Evolutionary conservation across 2,113 vertebrate species (phyloP).

Genomic region (Hypomesus transpacificus): DNA sequence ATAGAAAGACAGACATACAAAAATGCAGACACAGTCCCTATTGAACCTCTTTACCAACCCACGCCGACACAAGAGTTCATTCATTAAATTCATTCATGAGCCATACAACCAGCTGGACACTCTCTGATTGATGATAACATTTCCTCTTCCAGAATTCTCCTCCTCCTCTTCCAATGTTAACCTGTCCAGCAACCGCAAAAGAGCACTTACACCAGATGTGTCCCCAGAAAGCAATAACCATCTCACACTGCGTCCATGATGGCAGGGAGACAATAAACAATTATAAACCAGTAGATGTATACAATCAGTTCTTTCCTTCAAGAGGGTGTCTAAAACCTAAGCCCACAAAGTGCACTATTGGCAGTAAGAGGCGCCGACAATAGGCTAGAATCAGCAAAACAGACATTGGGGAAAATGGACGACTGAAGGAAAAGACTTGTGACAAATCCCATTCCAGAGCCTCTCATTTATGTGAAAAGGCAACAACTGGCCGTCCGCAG

Average conservation of each 20-base stretch:
- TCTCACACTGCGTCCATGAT: constrained; percentile 81
- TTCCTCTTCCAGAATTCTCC: constrained; percentile 21
- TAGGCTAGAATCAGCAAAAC: not conserved
- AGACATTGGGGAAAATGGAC: constrained; percentile 1
- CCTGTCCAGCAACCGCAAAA: constrained; percentile 83
- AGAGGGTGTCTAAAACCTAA: constrained; percentile 70
- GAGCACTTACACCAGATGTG: constrained; percentile 87
- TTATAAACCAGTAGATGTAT: constrained; percentile 73
- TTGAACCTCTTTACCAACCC: too few relatives aligned
- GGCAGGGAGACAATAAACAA: constrained; percentile 87
- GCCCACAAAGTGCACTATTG: constrained; percentile 64
- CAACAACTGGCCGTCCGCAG: too few relatives aligned
- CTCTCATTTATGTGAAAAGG: too few relatives aligned
- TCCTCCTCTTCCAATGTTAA: constrained; percentile 75
- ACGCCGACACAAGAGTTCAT: constrained; percentile 24
- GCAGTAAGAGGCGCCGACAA: constrained; percentile 62
- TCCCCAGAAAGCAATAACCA: constrained; percentile 73
- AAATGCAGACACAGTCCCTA: not conserved
- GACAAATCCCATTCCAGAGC: not conserved
- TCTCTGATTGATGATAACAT: constrained; percentile 79
- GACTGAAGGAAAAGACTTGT: constrained; percentile 5
- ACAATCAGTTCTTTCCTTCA: constrained; percentile 70
- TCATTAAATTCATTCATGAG: constrained; percentile 61
- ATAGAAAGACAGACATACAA: constrained; percentile 4
- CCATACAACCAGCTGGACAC: constrained; percentile 75